Percentiles rank a stretch among this genome's conserved stretches.
Conservation (phyloP, 1,140 invertebrate genomes). For the Diorhabda sublineata region DNA sequence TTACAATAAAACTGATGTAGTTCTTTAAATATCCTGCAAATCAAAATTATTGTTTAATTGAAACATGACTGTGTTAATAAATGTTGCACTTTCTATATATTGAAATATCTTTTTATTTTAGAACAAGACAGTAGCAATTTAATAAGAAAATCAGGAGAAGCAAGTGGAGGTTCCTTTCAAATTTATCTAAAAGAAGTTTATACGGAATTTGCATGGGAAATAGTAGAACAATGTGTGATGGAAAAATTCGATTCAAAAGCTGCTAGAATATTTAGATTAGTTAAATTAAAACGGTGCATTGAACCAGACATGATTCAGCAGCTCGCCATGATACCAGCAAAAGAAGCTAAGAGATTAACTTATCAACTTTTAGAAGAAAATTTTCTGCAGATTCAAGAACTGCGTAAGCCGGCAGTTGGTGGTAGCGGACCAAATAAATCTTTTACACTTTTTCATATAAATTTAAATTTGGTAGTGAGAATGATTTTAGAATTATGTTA, state of each 20-base stretch:
- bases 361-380: slow-evolving; percentile 79
- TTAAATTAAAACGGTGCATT: slow-evolving; percentile 71
- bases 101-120: slow-evolving; percentile 40
- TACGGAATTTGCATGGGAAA: slow-evolving; percentile 60
- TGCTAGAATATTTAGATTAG: slow-evolving; percentile 79
- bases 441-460: slow-evolving; percentile 72
- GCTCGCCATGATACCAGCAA: slow-evolving; percentile 81
- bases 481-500: slow-evolving; percentile 71
- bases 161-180: slow-evolving; percentile 71
- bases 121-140: slow-evolving; percentile 72
- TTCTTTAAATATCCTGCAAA: too few species aligned
- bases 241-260: slow-evolving; percentile 83
- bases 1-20: too few species aligned
- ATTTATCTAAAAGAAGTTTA: slow-evolving; percentile 65
- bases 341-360: slow-evolving; percentile 80
- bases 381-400: slow-evolving; percentile 70
- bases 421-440: slow-evolving; percentile 58
- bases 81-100: too few species aligned
- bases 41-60: too few species aligned
- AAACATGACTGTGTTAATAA: too few species aligned
- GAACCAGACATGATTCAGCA: slow-evolving; percentile 87
- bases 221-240: slow-evolving; percentile 70
- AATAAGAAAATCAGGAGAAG: slow-evolving; percentile 68
- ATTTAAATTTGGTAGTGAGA: slow-evolving; percentile 65
- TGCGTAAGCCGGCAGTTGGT: slow-evolving; percentile 57